These are phyloP conservation scores for Phymatocera aterrima DNA, from an alignment of 2,888 invertebrate genomes.

Conservation along the genomic window DNA sequence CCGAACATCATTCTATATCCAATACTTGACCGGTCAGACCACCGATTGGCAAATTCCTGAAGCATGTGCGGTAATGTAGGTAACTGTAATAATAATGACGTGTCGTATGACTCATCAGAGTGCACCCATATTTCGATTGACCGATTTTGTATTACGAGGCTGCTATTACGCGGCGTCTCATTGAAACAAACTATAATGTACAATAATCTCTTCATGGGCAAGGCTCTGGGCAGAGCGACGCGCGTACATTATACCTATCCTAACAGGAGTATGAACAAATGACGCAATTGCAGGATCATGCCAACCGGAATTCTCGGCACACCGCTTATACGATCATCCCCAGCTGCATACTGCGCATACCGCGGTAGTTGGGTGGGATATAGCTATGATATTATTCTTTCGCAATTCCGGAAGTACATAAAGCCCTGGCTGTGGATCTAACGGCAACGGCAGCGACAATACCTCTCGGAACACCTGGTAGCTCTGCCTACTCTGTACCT, in stretches of 20 bases:
- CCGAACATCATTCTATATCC: too few relatives aligned
- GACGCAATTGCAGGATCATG: too few relatives aligned
- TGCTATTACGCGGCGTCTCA: not conserved
- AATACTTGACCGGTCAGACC: too few relatives aligned
- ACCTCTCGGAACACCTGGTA: conserved; percentile 14
- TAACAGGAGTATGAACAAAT: not conserved
- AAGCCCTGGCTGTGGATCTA: not conserved
- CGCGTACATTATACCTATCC: too few relatives aligned
- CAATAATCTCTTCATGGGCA: not conserved
- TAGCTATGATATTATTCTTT: not conserved
- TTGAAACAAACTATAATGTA: conserved; percentile 10
- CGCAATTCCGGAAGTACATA: conserved; percentile 1
- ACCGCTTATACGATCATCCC: not conserved
- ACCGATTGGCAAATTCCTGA: too few relatives aligned
- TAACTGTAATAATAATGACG: not conserved
- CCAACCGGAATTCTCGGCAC: not conserved
- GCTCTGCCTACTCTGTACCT: not conserved
- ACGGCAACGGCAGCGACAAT: conserved; percentile 2
- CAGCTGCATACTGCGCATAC: too few relatives aligned
- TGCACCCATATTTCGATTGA: conserved; percentile 2
- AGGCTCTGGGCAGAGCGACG: too few relatives aligned
- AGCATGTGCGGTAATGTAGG: not conserved
- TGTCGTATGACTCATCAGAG: not conserved
- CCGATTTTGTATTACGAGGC: not conserved
- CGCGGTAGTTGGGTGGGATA: too few relatives aligned